Evolutionary conservation across 2,888 invertebrate species (phyloP), one percentile per base, ranked within the genome.

Genomic region (Prionchulus punctatus): DNA sequence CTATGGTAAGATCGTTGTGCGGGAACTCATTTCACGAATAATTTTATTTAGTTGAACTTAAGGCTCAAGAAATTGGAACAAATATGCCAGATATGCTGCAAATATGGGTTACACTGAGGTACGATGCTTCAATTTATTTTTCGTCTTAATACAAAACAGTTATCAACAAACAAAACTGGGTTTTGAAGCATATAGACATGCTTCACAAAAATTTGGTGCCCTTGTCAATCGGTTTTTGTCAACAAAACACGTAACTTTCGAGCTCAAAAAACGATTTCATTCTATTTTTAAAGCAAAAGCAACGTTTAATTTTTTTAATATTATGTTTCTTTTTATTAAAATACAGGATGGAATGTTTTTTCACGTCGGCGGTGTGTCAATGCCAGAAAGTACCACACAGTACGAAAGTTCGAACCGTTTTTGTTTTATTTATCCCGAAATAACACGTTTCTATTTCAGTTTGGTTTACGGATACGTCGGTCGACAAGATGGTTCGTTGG

Each of bases 101-200:
- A 54, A 54, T 54, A 54, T 53, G 52, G 55, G 52, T n/a, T 54
- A 54, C 23, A n/a, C 28, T 51, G 7, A 21, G 51, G 51, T 51
- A 51, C 12, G 36, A 7, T n/a, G n/a, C n/a, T n/a, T n/a, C n/a
- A n/a, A n/a, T n/a, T n/a, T n/a, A n/a, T n/a, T n/a, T n/a, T n/a
- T n/a, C n/a, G n/a, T n/a, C n/a, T n/a, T n/a, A n/a, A n/a, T n/a
- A n/a, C n/a, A n/a, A n/a, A n/a, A n/a, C n/a, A n/a, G n/a, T n/a
- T n/a, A n/a, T n/a, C n/a, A n/a, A n/a, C n/a, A n/a, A n/a, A n/a
- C n/a, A n/a, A n/a, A n/a, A n/a, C n/a, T n/a, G n/a, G n/a, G n/a
- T n/a, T n/a, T n/a, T n/a, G n/a, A n/a, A n/a, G n/a, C n/a, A n/a
- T n/a, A n/a, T n/a, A n/a, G n/a, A n/a, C n/a, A n/a, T n/a, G n/a